Evolutionary conservation across 2,113 vertebrate genomes (phyloP).

Genomic region (Oreochromis tanganicae): DNA sequence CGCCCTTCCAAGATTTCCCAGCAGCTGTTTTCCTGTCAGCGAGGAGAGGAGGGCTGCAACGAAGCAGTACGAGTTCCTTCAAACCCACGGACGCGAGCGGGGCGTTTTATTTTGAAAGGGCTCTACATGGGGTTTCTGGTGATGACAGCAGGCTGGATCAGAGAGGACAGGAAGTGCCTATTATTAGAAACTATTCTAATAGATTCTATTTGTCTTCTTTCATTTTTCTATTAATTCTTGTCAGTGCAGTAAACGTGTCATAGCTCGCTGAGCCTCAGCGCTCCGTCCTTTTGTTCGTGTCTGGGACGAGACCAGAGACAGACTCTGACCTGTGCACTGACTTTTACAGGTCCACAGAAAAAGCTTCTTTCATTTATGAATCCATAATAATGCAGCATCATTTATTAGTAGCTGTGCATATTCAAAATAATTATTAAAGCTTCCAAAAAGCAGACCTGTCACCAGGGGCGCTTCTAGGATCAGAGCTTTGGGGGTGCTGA

Average conservation of each 20-base stretch:
- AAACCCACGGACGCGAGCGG: too few species aligned
- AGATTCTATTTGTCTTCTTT: neutral
- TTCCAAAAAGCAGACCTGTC: neutral
- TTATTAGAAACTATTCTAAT: neutral
- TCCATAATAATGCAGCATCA: neutral
- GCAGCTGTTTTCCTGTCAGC: neutral
- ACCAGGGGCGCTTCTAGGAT: too few species aligned
- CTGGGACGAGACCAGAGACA: neutral
- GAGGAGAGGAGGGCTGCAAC: neutral
- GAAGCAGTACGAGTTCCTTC: neutral
- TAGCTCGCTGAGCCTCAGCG: neutral
- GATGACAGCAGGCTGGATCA: neutral
- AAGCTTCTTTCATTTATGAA: accelerated
- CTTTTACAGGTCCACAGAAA: neutral
- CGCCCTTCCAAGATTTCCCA: constrained; percentile 18
- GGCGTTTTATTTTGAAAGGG: neutral
- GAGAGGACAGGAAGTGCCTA: neutral
- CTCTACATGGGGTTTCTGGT: neutral
- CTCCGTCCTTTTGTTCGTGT: accelerated
- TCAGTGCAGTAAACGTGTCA: accelerated
- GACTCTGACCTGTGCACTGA: neutral
- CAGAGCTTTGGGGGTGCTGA: too few species aligned
- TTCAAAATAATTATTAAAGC: neutral
- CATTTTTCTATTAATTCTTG: neutral
- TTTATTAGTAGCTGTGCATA: neutral